A percentile compares a stretch with the other conserved stretches of the same genome.
phyloP scores from a whole-genome alignment of 1,140 invertebrate species.

The Hylyphantes graminicola region DNA sequence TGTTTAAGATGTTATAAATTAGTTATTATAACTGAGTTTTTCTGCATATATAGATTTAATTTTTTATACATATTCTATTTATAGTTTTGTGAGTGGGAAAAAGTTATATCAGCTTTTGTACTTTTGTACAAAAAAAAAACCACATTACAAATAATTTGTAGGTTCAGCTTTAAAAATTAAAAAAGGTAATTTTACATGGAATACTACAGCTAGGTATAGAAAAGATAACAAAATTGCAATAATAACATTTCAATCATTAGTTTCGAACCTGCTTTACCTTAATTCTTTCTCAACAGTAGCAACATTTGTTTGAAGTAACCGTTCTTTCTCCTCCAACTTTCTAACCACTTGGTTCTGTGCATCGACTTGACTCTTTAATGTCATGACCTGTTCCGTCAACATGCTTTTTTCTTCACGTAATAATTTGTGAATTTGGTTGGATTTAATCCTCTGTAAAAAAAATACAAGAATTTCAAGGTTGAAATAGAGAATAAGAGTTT shows the following conservation, averaged over 20 bases:
- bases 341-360: conserved; percentile 94
- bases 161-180: not conserved
- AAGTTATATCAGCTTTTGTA: too few species aligned
- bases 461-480: too few species aligned
- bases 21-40: too few species aligned
- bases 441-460: conserved; percentile 81
- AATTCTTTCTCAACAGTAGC: conserved; percentile 95
- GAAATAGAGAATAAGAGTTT: too few species aligned
- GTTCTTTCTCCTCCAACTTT: conserved; percentile 97
- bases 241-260: not conserved
- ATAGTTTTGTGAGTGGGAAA: too few species aligned
- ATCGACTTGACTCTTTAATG: conserved; percentile 91
- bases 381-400: conserved; percentile 87
- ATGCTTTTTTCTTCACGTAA: conserved; percentile 94
- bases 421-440: conserved; percentile 95
- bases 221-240: not conserved
- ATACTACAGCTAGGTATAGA: not conserved
- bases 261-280: conserved; percentile 64
- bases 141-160: too few species aligned
- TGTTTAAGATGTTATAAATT: too few species aligned
- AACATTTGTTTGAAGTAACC: conserved; percentile 90
- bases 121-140: too few species aligned
- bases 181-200: not conserved
- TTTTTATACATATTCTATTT: too few species aligned
- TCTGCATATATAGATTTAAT: too few species aligned